Base-by-base conservation (phyloP, 2,113 vertebrate genomes). In the Oxygymnocypris stewartii region DNA sequence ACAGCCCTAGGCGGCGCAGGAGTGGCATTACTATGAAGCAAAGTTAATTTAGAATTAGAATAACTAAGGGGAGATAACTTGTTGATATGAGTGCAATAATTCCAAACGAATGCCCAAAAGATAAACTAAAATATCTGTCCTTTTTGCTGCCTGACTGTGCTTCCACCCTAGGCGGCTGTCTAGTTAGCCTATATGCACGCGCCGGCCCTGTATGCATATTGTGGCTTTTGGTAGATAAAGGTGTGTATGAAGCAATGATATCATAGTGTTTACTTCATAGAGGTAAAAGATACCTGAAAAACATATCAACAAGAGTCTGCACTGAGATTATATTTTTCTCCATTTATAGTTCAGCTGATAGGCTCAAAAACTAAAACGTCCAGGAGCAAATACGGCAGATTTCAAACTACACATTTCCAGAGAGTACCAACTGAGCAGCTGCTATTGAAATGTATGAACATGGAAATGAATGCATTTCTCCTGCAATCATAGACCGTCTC, bases 191-290 rank as follows among this genome's bases (percentile, higher is more conserved):
- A 31, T 31, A 31, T 31, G 28, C 28, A 31, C 28, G 28, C 28
- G 28, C 28, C 28, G 28, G 28, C 28, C 28, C 28, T 31, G 28
- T 44, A 25, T 42, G 37, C 1, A 16, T 28, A 40, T 40, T 13
- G 49, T 16, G 25, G 59, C 57, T 20, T 82, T 61, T 61, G 31
- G 51, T 79, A 42, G 9, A 61, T 61, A 80, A 80, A 61, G 35
- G 1, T 4, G 51, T 8, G 2, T 7, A 37, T 57, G 49, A 20
- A 31, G 10, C 49, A 13, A 57, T 57, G 9, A 79, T 51, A 59
- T 79, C 18, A 13, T 57, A 57, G 9, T 16, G 25, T 49, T 20
- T 42, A 73, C 75, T 18, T 9, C 44, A 51, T 28, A 18, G 13
- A 77, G 4, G 13, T 51, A 31, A 5, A 79, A 20, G 9, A 2